Base-by-base conservation (phyloP, 2,113 vertebrate genomes). In the Carassius carassius region DNA sequence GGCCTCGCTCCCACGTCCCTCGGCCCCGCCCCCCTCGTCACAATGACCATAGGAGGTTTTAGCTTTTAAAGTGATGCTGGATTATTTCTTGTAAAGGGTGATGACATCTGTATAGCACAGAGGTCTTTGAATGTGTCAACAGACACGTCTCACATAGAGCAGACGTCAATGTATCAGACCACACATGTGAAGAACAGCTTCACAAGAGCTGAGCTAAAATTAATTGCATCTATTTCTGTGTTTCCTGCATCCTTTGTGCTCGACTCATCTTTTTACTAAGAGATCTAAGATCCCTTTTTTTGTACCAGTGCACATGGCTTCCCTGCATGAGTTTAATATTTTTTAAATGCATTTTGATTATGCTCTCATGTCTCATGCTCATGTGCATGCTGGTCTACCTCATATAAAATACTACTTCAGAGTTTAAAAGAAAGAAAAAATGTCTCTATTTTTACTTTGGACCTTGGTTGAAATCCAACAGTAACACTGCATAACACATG, bases 331-430 rank as follows among this genome's bases (percentile, higher is more conserved):
- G 35, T 44, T 62, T 79, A 63, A 65, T 49, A 44, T 65, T 37
- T 23, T 65, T 37, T 21, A 80, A 65, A 80, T 65, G 23, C 16
- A 29, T 49, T 49, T 65, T 80, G 60, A 80, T 80, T 16, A 49
- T 19, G 58, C n/a, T 49, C n/a, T 29, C 2, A 65, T 8, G 76
- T 78, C 77, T 79, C 16, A 19, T 80, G 60, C 49, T 17, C 29
- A 29, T 47, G 21, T 41, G 35, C 35, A 41, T n/a, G 19, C 35
- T 41, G 67, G 67, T 21, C 17, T 12, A 76, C 2, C 19, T 58
- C 56, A n/a, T 58, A 8, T 9, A 58, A 58, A 54, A 54, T 21
- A 21, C 56, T n/a, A 3, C 19, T n/a, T 19, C 19, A 58, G 19
- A 58, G 56, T n/a, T 60, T 21, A 16, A 56, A 54, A 2, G 17